Percentiles rank a stretch among this genome's conserved stretches.
phyloP scores from a whole-genome alignment of 1,140 invertebrate species.

The Caenorhabditis tropicalis region DNA sequence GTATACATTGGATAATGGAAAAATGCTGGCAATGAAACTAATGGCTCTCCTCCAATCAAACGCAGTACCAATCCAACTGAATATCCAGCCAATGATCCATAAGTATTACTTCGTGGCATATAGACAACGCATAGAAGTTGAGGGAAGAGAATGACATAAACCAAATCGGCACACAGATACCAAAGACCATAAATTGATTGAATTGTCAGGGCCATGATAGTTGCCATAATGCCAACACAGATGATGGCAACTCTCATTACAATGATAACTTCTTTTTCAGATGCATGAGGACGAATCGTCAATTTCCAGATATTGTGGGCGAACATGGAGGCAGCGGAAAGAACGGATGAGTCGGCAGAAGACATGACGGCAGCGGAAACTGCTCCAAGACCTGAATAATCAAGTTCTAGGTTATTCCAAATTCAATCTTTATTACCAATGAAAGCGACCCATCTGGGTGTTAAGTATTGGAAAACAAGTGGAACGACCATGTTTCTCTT shows the following conservation, averaged over 20 bases:
- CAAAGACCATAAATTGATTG: constrained; percentile 95
- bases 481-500: constrained; percentile 92
- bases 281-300: constrained; percentile 90
- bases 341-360: constrained; percentile 93
- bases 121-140: constrained; percentile 97
- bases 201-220: constrained; percentile 92
- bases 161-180: constrained; percentile 94
- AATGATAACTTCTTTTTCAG: constrained; percentile 95
- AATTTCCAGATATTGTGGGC: constrained; percentile 95
- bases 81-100: constrained; percentile 82
- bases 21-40: constrained; percentile 81
- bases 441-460: constrained; percentile 89
- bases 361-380: constrained; percentile 96
- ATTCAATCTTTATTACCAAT: constrained; percentile 76
- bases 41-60: constrained; percentile 84
- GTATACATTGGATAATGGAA: constrained; percentile 74
- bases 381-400: constrained; percentile 81
- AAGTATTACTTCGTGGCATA: constrained; percentile 92
- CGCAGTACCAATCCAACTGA: constrained; percentile 84
- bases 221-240: constrained; percentile 86
- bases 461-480: constrained; percentile 93
- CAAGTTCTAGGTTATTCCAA: background rate
- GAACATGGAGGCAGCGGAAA: constrained; percentile 97
- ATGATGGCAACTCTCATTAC: constrained; percentile 93
- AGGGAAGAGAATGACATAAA: constrained; percentile 94